phyloP scores from a whole-genome alignment of 2,113 vertebrate species.

The Irena cyanogastra region DNA sequence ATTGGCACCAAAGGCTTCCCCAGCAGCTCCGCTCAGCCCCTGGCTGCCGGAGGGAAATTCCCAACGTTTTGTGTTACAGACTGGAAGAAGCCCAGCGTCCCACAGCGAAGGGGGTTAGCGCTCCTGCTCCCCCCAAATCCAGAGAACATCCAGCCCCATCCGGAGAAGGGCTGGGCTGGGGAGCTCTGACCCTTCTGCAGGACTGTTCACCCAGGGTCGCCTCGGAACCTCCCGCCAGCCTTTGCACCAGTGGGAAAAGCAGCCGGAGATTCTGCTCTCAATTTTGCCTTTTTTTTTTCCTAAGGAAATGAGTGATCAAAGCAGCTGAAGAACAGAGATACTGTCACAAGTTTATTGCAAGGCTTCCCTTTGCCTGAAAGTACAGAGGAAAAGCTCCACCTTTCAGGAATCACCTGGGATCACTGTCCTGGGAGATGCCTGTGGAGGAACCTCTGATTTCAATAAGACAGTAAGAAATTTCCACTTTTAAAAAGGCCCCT shows the following conservation, averaged over 20 bases:
- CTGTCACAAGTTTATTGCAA: background rate
- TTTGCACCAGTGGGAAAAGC: background rate
- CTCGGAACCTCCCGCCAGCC: background rate
- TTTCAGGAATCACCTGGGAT: background rate
- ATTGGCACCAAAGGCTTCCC: background rate
- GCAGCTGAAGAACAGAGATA: background rate
- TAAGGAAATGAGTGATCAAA: background rate
- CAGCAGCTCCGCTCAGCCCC: background rate
- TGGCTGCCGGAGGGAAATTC: background rate
- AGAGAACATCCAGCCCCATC: background rate
- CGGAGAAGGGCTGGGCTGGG: background rate
- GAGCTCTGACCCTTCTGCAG: background rate
- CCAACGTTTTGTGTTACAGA: background rate
- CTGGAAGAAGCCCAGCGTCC: background rate
- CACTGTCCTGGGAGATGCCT: background rate
- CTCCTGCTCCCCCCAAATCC: background rate
- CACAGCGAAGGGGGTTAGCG: background rate
- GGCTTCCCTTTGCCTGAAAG: background rate
- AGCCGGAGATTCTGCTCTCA: background rate
- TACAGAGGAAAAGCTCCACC: background rate
- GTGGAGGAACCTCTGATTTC: background rate
- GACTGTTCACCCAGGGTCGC: background rate
- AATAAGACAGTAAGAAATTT: fast-evolving
- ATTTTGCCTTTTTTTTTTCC: background rate
- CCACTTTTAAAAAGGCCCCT: background rate